Evolutionary conservation across 2,888 invertebrate species (phyloP), one percentile per base, ranked within the genome.

Genomic region (Callyntrura sp.): DNA sequence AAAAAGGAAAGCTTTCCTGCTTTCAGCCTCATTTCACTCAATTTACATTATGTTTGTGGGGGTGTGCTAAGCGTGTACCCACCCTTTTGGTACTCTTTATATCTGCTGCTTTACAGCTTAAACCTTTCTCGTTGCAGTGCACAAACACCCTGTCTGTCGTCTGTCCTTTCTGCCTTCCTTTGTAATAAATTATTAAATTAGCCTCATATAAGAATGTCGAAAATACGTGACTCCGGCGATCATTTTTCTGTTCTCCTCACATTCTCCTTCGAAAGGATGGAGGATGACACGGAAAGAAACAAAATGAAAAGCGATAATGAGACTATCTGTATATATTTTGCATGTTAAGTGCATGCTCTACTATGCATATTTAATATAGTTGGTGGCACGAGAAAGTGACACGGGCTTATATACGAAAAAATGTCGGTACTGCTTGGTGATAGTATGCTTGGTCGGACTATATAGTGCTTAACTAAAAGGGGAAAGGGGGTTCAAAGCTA

Each of bases 131-230:
- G 2, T 35, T 35, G 35, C 35, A 85, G 81, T 87, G 87, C 79
- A 14, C 20, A 57, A 51, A 81, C 68, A 79, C 81, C 87, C 81
- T 81, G 68, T 43, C 57, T 78, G 51, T 73, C 43, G 79, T 82
- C 73, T 48, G 73, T 76, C 76, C 76, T 12, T 20, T 25, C 57
- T 86, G 57, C 45, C 76, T 62, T n/a, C 35, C 43, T 79, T 79
- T 73, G 86, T 70, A 87, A 87, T 87, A 87, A 87, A 87, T 87
- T 87, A 87, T 87, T 87, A 87, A 87, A 87, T 87, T 87, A 87
- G 88, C 45, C 45, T 57, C 57, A 45, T 65, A 65, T 43, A 79
- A 82, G 88, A 88, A 82, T 88, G 88, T 88, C 82, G 88, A 82
- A 88, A 79, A 17, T 73, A 88, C 88, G 88, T 88, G 88, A 88